Evolutionary conservation across 2,113 vertebrate genomes (phyloP), one percentile per base, ranked within the genome.

Genomic region (Anguilla rostrata): DNA sequence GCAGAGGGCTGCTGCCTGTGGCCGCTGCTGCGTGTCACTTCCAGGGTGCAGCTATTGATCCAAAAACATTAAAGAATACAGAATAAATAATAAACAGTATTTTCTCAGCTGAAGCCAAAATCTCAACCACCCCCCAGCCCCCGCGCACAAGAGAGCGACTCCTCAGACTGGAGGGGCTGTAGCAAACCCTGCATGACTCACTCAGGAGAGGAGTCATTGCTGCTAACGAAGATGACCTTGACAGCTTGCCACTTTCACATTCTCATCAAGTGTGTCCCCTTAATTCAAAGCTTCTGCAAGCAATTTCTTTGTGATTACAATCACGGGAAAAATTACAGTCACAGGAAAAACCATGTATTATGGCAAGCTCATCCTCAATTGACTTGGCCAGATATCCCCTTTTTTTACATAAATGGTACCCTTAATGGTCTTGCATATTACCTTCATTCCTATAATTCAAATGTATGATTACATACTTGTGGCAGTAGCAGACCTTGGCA

Each of bases 161-260:
- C 82, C 57, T 60, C 40, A 18, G 26, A 39, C 0, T 9, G 20
- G 49, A 5, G 14, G 0, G 34, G 41, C 41, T 49, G 34, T 39
- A 39, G 78, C 46, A 78, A 43, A 6, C 40, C 46, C 0, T 39
- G 81, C 34, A 53, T 46, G 85, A 86, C 83, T 87, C 84, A 87
- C 40, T 26, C 39, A 88, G 84, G 83, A 85, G 20, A 84, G 82
- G 83, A 87, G 82, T 71, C 87, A 88, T 84, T 83, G 78, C 86
- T 46, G 80, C 78, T 91, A 87, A 90, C 86, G 86, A 90, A n/a
- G 86, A 84, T 87, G 89, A 91, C 91, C 88, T 89, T 91, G 87
- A 39, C 57, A 80, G 57, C 56, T 49, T n/a, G 5, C 15, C 22
- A 26, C 49, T 53, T 49, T 83, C 57, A 39, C 9, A 49, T 49